phyloP scores from a whole-genome alignment of 2,113 vertebrate species.

The Delphinus delphis region DNA sequence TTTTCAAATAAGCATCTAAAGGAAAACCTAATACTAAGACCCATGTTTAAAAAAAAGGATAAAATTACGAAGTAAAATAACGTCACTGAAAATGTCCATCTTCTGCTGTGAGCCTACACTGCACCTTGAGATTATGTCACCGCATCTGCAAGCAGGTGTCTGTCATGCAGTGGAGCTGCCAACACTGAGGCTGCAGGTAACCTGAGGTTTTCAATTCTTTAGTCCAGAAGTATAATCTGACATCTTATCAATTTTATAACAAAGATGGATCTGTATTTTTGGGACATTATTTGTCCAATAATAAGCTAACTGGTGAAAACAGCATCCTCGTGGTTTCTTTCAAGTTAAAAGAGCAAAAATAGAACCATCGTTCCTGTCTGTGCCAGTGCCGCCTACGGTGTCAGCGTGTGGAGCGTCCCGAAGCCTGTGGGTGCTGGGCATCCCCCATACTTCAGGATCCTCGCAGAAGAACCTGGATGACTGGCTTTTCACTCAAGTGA shows the following conservation, averaged over 20 bases:
- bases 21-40: neutral
- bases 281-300: neutral
- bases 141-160: too few relatives aligned
- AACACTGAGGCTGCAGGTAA: neutral
- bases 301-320: neutral
- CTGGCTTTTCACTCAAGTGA: neutral
- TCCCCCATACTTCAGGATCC: neutral
- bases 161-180: neutral
- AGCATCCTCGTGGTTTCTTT: neutral
- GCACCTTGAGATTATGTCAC: neutral
- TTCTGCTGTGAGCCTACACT: neutral
- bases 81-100: neutral
- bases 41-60: neutral
- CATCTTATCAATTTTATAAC: neutral
- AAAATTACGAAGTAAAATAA: neutral
- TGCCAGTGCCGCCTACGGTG: accelerated
- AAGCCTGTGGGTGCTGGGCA: accelerated
- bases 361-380: neutral
- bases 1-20: neutral
- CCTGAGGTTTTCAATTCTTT: neutral
- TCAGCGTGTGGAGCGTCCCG: accelerated
- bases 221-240: neutral
- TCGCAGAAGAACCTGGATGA: neutral
- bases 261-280: neutral
- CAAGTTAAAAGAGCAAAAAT: neutral